Percentiles rank a stretch among this genome's conserved stretches.
Conservation (phyloP, 2,797 vertebrate genomes). For the Hyperoplus lanceolatus region DNA sequence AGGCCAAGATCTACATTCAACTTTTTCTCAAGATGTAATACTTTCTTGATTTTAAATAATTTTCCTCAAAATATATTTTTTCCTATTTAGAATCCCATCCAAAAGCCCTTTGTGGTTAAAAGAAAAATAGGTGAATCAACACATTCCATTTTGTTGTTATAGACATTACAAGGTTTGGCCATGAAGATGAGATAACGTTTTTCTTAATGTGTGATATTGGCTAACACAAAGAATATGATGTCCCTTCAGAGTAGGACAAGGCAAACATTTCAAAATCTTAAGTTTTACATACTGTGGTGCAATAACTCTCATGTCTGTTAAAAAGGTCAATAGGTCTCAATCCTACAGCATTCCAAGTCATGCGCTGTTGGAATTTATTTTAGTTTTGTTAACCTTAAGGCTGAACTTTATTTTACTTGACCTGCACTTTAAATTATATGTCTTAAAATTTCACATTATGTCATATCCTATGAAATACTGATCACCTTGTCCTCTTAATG, state of each 20-base stretch:
- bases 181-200: background rate
- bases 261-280: slow-evolving; percentile 1
- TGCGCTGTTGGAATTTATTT: slow-evolving; percentile 35
- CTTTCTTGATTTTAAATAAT: background rate
- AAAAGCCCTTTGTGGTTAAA: background rate
- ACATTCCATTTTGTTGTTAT: slow-evolving; percentile 7
- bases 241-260: background rate
- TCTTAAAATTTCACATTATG: slow-evolving; percentile 52
- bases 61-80: no score
- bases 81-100: background rate
- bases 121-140: slow-evolving; percentile 1
- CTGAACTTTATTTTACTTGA: slow-evolving; percentile 48
- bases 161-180: background rate
- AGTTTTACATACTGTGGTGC: slow-evolving; percentile 12
- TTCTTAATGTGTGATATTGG: slow-evolving; percentile 5
- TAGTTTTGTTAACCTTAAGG: slow-evolving; percentile 31
- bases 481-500: slow-evolving; percentile 39
- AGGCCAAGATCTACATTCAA: slow-evolving; percentile 16
- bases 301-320: slow-evolving; percentile 15
- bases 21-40: slow-evolving; percentile 1
- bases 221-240: slow-evolving; percentile 1
- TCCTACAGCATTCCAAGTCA: slow-evolving; percentile 36
- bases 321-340: slow-evolving; percentile 5
- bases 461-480: slow-evolving; percentile 38
- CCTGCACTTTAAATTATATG: slow-evolving; percentile 49